Evolutionary conservation across 1,140 invertebrate species (phyloP), one percentile per base, ranked within the genome.

Genomic region (Brachionus koreanus): DNA sequence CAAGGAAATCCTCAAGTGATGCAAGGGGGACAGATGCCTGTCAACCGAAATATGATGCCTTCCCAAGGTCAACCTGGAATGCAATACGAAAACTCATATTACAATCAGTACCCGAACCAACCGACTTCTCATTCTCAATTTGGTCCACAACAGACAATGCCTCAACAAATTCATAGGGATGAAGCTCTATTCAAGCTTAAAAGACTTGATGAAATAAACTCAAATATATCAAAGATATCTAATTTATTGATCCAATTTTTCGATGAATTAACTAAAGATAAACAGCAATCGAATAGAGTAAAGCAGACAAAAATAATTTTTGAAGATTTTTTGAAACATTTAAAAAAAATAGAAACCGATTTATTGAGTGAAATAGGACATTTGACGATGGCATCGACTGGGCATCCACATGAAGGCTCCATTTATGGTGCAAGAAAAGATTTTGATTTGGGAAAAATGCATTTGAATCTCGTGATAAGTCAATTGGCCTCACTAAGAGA

Each of bases 401-500:
- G 76, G 12, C 76, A 79, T 13, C 76, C 46, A 19, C 76, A 79
- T 61, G 76, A 79, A 79, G 76, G 76, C 16, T 79, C 76, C 12
- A 79, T 79, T 6, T 79, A 79, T 65, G 76, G 76, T 23, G 76
- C 76, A 61, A 37, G 76, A 57, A 79, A 79, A 79, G 76, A 79
- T 79, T 79, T 39, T 79, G 76, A 79, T 57, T 42, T 79, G 23
- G 61, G 76, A 57, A 79, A 79, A 79, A 79, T 79, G 76, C 76
- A 79, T 19, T 65, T 79, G 13, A 57, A 79, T 65, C 19, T 79
- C 5, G 49, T 79, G 9, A 39, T 43, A 29, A 13, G 46, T 61
- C 76, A 79, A 65, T 65, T 79, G 13, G 33, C 23, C 23, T 61
- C 33, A 0, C 23, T 79, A 23, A 57, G 49, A 35, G 76, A 79